Evolutionary conservation across 2,113 vertebrate species (phyloP).

Genomic region (Galemys pyrenaicus): DNA sequence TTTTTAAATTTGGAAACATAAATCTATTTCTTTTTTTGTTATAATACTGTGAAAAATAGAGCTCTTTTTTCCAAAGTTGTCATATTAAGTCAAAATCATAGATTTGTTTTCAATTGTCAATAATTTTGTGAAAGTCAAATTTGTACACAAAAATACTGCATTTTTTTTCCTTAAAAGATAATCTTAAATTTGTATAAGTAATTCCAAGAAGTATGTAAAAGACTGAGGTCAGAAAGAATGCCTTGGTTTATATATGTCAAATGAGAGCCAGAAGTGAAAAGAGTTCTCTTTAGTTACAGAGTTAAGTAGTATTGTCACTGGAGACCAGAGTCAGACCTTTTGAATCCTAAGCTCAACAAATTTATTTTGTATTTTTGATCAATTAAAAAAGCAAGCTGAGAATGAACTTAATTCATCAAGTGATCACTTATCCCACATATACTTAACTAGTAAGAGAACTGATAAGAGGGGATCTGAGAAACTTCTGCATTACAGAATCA

Average conservation of each 20-base stretch:
- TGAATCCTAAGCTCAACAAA: background rate
- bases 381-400: background rate
- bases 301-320: background rate
- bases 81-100: background rate
- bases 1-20: conserved; percentile 31
- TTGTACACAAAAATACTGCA: background rate
- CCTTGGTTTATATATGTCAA: background rate
- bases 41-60: background rate
- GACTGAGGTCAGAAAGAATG: background rate
- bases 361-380: background rate
- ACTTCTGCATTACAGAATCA: background rate
- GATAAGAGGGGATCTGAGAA: background rate
- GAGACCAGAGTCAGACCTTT: background rate
- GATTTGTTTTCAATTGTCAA: conserved; percentile 36
- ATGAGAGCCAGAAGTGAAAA: background rate
- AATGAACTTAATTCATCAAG: background rate
- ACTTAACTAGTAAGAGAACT: too few relatives aligned
- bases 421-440: background rate
- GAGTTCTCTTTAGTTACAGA: background rate
- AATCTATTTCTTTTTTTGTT: background rate
- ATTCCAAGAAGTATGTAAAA: background rate
- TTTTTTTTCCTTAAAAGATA: background rate
- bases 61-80: conserved; percentile 1
- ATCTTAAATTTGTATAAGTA: conserved; percentile 11
- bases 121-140: background rate